These are phyloP conservation scores for Chrysolina americana DNA, from an alignment of 2,888 invertebrate species.

Conservation along the genomic window DNA sequence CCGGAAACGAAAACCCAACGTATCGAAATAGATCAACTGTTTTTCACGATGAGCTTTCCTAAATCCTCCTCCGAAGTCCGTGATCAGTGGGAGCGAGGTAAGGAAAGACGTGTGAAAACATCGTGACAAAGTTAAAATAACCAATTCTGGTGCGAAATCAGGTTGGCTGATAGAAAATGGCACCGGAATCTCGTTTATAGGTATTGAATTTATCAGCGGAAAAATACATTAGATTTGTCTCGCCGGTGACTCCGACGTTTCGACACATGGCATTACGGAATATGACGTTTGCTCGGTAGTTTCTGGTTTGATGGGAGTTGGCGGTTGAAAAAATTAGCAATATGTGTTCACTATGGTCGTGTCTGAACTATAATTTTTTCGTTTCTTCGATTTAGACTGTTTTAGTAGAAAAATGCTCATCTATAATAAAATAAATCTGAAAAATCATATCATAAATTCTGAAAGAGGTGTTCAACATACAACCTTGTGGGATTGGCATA, in stretches of 20 bases:
- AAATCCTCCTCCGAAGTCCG: constrained; percentile 1
- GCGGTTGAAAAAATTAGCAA: not conserved
- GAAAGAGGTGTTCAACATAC: no score
- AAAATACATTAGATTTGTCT: constrained; percentile 7
- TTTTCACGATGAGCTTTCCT: constrained; percentile 12
- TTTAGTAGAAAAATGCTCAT: no score
- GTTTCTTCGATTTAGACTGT: no score
- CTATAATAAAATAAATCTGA: no score
- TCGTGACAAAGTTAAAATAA: constrained; percentile 32
- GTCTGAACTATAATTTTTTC: no score
- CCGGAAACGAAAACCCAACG: not conserved
- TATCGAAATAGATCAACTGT: constrained; percentile 3
- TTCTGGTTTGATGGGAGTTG: not conserved
- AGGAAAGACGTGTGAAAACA: constrained; percentile 13
- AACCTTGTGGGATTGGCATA: no score
- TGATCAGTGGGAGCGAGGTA: not conserved
- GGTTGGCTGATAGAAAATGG: constrained; percentile 27
- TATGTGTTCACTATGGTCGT: not conserved
- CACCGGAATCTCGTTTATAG: constrained; percentile 29
- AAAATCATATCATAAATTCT: no score
- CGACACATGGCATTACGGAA: constrained; percentile 34
- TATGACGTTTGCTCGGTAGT: not conserved
- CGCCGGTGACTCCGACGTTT: constrained; percentile 27
- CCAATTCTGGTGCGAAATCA: constrained; percentile 34
- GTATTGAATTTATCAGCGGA: constrained; percentile 32